Base-by-base conservation (phyloP, 2,113 vertebrate genomes). In the Misgurnus anguillicaudatus region DNA sequence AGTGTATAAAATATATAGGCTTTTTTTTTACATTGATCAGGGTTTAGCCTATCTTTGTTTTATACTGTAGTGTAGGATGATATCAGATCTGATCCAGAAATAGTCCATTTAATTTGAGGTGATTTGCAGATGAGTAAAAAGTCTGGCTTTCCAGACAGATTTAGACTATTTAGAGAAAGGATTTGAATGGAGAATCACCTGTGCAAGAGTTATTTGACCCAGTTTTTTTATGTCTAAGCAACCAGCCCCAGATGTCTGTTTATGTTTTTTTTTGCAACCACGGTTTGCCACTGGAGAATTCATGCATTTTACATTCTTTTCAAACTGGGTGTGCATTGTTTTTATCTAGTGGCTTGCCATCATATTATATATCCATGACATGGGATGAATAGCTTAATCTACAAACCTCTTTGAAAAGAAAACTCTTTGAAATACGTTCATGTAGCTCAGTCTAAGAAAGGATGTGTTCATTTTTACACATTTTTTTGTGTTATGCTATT, bases 31-130 rank as follows among this genome's bases (percentile, higher is more conserved):
- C 13, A 5, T 11, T 63, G 41, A 75, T 62, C 42, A 48, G 13
- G 41, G 42, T 36, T 75, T 38, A 51, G 14, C 41, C 8, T 75
- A 13, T 14, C 3, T 62, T 36, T 62, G 24, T 38, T 3, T 5
- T 63, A 62, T 47, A 31, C 61, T 31, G 24, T 31, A 31, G 24
- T 31, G 24, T 31, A 31, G 24, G 55, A 62, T 75, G 58, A 48
- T 61, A 74, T 75, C 72, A 31, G 42, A 75, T 21, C 57, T 61
- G 72, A 75, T 62, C 45, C 58, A 75, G 58, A 75, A 75, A 75
- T 38, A 51, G 73, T 51, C 60, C 5, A 63, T 75, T 75, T 63
- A 11, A 63, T 75, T 63, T 75, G 58, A 17, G 4, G 41, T 38
- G 58, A 62, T 62, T 75, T 62, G 8, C 58, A 48, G 16, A 61